Evolutionary conservation across 2,797 vertebrate species (phyloP).

Genomic region (Cossypha polioptera): DNA sequence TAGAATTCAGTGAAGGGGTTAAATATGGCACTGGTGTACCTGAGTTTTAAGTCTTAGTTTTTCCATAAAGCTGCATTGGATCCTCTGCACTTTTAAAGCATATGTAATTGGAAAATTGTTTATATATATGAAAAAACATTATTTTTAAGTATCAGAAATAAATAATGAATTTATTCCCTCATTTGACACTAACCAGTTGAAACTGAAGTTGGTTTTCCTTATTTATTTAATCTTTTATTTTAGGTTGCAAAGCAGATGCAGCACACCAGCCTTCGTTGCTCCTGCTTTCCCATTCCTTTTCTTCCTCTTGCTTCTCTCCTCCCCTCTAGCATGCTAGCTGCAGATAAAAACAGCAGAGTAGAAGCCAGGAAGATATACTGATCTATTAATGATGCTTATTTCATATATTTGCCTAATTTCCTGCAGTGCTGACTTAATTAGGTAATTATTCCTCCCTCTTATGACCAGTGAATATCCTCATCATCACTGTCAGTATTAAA

Average conservation of each 20-base stretch:
- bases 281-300: not conserved
- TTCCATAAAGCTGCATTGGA: not conserved
- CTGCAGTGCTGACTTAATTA: conserved; percentile 32
- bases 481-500: conserved; percentile 6
- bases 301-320: not conserved
- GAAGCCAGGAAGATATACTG: conserved; percentile 15
- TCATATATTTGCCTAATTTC: conserved; percentile 39
- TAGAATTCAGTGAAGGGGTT: not conserved
- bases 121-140: not conserved
- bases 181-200: not conserved
- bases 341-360: conserved; percentile 14
- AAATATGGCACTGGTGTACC: not conserved
- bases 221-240: not conserved
- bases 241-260: not conserved
- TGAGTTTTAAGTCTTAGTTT: not conserved
- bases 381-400: conserved; percentile 27
- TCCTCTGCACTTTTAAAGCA: not conserved
- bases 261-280: not conserved
- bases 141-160: not conserved
- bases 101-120: not conserved
- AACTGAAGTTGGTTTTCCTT: not conserved
- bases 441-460: conserved; percentile 33
- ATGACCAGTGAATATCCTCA: not conserved
- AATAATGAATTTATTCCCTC: not conserved
- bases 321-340: not conserved